Evolutionary conservation across 2,888 invertebrate genomes (phyloP).

Genomic region (Watsonalla binaria): DNA sequence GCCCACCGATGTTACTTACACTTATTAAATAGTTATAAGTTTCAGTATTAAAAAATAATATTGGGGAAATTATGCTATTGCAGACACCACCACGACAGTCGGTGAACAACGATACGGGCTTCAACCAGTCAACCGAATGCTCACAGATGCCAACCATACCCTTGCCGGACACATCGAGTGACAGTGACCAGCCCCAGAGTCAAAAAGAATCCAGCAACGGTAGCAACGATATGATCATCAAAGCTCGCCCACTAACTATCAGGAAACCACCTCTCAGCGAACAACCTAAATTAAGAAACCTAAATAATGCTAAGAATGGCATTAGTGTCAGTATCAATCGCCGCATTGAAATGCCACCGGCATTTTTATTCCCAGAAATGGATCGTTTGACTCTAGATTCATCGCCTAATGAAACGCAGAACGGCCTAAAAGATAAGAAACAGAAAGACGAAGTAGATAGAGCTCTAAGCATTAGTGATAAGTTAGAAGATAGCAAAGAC

Average conservation of each 20-base stretch:
- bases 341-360: conserved; percentile 90
- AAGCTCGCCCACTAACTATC: conserved; percentile 90
- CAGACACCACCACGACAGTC: conserved; percentile 76
- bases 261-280: conserved; percentile 90
- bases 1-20: too few species aligned
- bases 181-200: conserved; percentile 44
- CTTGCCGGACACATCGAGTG: conserved; percentile 53
- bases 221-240: conserved; percentile 77
- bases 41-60: conserved; percentile 4
- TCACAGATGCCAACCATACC: conserved; percentile 54
- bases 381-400: conserved; percentile 79
- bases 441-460: conserved; percentile 69
- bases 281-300: conserved; percentile 85
- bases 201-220: conserved; percentile 70
- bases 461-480: conserved; percentile 56
- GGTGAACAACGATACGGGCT: conserved; percentile 58
- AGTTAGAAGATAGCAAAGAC: conserved; percentile 63
- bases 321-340: conserved; percentile 84
- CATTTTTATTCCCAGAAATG: conserved; percentile 88
- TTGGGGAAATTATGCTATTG: conserved; percentile 21
- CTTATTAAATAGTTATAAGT: too few species aligned
- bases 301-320: conserved; percentile 75
- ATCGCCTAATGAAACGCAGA: conserved; percentile 43
- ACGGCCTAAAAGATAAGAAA: conserved; percentile 59
- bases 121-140: conserved; percentile 46